Evolutionary conservation across 2,113 vertebrate genomes (phyloP).

Genomic region (Apodemus sylvaticus): DNA sequence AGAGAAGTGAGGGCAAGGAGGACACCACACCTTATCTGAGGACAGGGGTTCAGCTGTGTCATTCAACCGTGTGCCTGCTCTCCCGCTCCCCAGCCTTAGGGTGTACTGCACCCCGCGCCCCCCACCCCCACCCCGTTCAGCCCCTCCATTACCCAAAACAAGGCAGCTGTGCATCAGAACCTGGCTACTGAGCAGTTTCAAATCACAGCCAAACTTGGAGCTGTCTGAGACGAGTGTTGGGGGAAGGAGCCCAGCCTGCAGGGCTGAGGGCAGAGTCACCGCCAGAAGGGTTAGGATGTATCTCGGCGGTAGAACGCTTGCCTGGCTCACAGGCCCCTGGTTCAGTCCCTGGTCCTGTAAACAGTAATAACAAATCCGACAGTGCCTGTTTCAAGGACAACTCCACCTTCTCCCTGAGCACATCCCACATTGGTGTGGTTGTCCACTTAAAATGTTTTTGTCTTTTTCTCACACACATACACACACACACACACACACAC

Average conservation of each 20-base stretch:
- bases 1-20: background rate
- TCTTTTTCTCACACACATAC: too few relatives aligned
- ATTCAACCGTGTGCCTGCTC: too few relatives aligned
- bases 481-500: too few relatives aligned
- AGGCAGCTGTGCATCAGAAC: background rate
- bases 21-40: background rate
- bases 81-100: background rate
- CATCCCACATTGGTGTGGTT: background rate
- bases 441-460: background rate
- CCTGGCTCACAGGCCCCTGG: background rate
- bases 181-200: background rate
- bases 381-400: background rate
- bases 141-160: too few relatives aligned
- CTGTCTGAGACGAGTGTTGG: background rate
- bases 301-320: background rate
- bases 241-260: background rate
- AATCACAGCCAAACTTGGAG: background rate
- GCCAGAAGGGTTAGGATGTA: background rate
- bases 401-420: background rate
- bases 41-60: background rate
- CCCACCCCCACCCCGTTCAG: too few relatives aligned
- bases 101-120: too few relatives aligned
- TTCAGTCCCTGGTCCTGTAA: background rate
- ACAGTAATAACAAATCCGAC: background rate
- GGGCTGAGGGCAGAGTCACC: background rate